These are phyloP conservation scores for Odontamblyopus lacepedii DNA, from an alignment of 2,797 vertebrate genomes.

Conservation along the genomic window DNA sequence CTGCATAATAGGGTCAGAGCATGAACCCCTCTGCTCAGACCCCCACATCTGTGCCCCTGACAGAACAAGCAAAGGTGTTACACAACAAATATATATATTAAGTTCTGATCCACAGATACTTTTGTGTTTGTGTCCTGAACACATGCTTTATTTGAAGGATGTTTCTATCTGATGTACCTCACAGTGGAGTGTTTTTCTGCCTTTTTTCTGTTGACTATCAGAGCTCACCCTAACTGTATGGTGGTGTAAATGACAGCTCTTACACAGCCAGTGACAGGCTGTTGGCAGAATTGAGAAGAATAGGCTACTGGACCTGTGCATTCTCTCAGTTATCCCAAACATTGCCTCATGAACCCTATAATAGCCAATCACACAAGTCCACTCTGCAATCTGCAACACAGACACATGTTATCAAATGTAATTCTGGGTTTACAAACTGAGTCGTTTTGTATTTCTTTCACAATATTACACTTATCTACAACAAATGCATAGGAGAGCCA, in stretches of 20 bases:
- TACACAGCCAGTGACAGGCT: conserved; percentile 83
- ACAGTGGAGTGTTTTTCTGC: conserved; percentile 65
- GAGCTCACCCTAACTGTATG: conserved; percentile 77
- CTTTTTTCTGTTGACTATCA: conserved; percentile 88
- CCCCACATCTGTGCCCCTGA: conserved; percentile 85
- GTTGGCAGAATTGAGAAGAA: conserved; percentile 53
- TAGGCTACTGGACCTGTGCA: conserved; percentile 73
- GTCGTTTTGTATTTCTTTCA: background rate
- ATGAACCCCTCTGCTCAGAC: conserved; percentile 71
- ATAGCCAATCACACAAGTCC: conserved; percentile 79
- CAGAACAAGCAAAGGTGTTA: conserved; percentile 75
- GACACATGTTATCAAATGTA: conserved; percentile 73
- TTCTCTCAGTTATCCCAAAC: conserved; percentile 76
- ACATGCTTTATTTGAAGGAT: conserved; percentile 74
- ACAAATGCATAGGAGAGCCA: background rate
- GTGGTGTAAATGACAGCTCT: conserved; percentile 86
- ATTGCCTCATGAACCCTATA: conserved; percentile 72
- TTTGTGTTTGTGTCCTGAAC: conserved; percentile 57
- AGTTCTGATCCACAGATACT: background rate
- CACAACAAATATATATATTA: conserved; percentile 67
- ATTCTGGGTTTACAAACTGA: conserved; percentile 25
- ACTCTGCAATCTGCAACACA: conserved; percentile 74
- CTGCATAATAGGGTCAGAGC: conserved; percentile 74
- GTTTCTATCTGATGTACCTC: background rate
- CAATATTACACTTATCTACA: conserved; percentile 2